Base-by-base conservation (phyloP, 2,113 vertebrate species). In the Calypte anna region DNA sequence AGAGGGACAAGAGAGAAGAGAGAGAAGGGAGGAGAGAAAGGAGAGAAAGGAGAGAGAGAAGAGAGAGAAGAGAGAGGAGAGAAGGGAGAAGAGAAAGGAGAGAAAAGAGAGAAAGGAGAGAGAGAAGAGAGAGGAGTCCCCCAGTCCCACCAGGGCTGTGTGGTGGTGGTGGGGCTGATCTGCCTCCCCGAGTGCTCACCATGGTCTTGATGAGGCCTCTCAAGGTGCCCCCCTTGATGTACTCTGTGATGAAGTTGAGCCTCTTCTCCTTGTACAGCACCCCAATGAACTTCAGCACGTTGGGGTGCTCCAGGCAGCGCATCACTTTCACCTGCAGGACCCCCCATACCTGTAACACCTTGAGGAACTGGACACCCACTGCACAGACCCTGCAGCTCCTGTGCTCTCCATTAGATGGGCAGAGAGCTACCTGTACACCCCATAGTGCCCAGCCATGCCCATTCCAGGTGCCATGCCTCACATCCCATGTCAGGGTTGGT, bases 221-320 rank as follows among this genome's bases (percentile, higher is more conserved):
- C 73, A 99, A 97, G 4, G 99, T 99, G 76, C 99, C 99, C 5
- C 99, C 99, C 94, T 99, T 99, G 94, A 99, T 99, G 97, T 99
- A 99, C 96, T 99, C 99, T 0, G 99, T 98, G 87, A 99, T 99
- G 97, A 99, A 99, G 97, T 99, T 99, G 88, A 99, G 98, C 85
- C 99, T 98, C 97, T 99, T 99, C 97, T 99, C 99, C 92, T 99
- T 99, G 96, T 99, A 99, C 74, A 99, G 99, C 73, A 99, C 99
- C 3, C 99, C 99, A 0, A 99, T 99, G 96, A 99, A 99, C 97
- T 98, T 99, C 73, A 99, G 98, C 83, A 99, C 99, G 0, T 99
- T 99, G 23, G 99, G 99, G 85, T 99, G 99, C 74, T 99, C 99
- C 88, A 99, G 96, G 85, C 99, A 99, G 14, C 99, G 98, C 99